phyloP scores from a whole-genome alignment of 1,140 invertebrate genomes.

The Cherax destructor region DNA sequence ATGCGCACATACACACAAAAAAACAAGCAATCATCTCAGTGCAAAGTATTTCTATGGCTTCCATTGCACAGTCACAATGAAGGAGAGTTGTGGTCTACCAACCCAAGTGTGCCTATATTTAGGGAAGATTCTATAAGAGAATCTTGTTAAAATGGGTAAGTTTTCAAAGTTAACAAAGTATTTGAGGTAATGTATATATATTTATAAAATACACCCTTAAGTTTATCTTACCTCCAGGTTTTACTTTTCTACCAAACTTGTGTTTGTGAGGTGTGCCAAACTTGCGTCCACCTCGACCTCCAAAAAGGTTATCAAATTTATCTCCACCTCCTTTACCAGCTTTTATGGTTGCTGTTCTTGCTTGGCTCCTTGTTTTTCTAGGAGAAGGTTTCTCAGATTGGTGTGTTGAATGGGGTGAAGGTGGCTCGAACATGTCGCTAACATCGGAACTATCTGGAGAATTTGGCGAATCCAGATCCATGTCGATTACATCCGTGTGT shows the following conservation, averaged over 20 bases:
- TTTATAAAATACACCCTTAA: too few relatives aligned
- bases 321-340: conserved; percentile 38
- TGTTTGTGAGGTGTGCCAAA: conserved; percentile 61
- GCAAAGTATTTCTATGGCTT: too few relatives aligned
- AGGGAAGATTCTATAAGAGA: too few relatives aligned
- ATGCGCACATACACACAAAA: too few relatives aligned
- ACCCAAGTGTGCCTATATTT: too few relatives aligned
- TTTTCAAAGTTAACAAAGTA: too few relatives aligned
- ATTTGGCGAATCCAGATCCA: conserved; percentile 79
- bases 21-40: too few relatives aligned
- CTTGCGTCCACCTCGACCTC: conserved; percentile 68
- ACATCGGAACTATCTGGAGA: conserved; percentile 85
- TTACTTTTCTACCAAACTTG: conserved; percentile 71
- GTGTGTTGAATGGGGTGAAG: conserved; percentile 74
- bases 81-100: too few relatives aligned
- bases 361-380: conserved; percentile 49
- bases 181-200: too few relatives aligned
- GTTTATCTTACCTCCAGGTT: conserved; percentile 26
- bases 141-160: too few relatives aligned
- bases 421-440: conserved; percentile 90
- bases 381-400: conserved; percentile 63
- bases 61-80: too few relatives aligned
- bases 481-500: conserved; percentile 78
- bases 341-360: conserved; percentile 36
- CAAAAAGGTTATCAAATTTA: conserved; percentile 65